Base-by-base conservation (phyloP, 2,888 invertebrate genomes). In the Tinea pellionella region DNA sequence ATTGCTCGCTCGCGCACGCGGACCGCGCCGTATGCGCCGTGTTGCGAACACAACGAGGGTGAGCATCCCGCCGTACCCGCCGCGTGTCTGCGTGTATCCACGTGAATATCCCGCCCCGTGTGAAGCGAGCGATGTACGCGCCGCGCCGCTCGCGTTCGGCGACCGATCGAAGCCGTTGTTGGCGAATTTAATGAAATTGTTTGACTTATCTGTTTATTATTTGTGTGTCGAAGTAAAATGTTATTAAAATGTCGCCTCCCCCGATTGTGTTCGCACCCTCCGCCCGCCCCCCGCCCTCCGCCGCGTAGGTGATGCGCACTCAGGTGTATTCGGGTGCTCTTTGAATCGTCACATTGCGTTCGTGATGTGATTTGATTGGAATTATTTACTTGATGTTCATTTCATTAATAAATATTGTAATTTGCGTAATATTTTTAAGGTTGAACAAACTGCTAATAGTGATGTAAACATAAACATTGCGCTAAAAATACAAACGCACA, bases 191-290 rank as follows among this genome's bases (percentile, higher is more conserved):
- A 53, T 53, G 53, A 53, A 53, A 53, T 53, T 53, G 53, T 53
- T 53, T 53, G 53, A 53, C 53, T 53, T 53, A 53, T 53, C 53
- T 53, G 53, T 53, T 53, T 53, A 53, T 53, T 53, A 53, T 53
- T 53, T 53, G 53, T 53, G 24, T 53, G n/a, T 53, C 53, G 24
- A 53, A 53, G 53, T 18, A 53, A 53, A 53, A 53, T 53, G 53
- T 53, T 53, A 53, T 53, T 53, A 53, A 53, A 53, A 53, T 53
- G 18, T 24, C 6, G 3, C 13, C 47, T 15, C 37, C 37, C 9
- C 3, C 37, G n/a, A n/a, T n/a, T n/a, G n/a, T n/a, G n/a, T n/a
- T n/a, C 37, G 2, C 37, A 2, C 37, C 37, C 37, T n/a, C 37
- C 37, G n/a, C 37, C 9, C n/a, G 4, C 9, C 37, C 9, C 9